Base-by-base conservation (phyloP, 2,113 vertebrate genomes). In the Austrofundulus limnaeus region DNA sequence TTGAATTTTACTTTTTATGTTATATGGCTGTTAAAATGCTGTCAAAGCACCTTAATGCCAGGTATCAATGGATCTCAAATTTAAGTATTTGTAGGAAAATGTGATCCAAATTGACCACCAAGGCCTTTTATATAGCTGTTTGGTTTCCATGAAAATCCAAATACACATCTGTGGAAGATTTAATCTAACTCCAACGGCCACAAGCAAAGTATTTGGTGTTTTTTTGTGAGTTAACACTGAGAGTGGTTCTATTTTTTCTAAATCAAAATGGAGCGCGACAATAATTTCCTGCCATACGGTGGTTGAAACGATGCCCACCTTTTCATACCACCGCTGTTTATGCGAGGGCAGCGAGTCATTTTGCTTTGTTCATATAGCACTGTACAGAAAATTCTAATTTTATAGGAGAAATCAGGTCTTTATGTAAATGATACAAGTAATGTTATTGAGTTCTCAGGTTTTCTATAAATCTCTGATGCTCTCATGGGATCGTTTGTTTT, bases 331-430 rank as follows among this genome's bases (percentile, higher is more conserved):
- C 58, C 14, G 66, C 60, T 78, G 84, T 90, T 90, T 89, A 90
- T 91, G 91, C 89, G 80, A 90, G 92, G 90, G 87, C 80, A 78
- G 81, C 80, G 65, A 86, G 77, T 90, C 85, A 85, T 85, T 90
- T 86, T 85, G 87, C 87, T 90, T 92, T 90, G 85, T 90, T 93
- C 88, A 91, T 92, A 92, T 87, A 91, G 88, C 88, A 90, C 88
- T 93, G 92, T 92, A 93, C 90, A 93, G 89, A 92, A 92, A 91
- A 91, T 72, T 91, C 86, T 91, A 92, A 91, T 92, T 93, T 93
- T 93, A 91, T 93, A 93, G 90, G 84, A 89, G 79, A 92, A 92
- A 92, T 92, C 92, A 92, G 91, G 91, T 92, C 88, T 93, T 93
- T 92, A 89, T 90, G 85, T 92, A 89, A 91, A 87, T 91, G 89